A percentile compares a stretch with the other conserved stretches of the same genome.
These are phyloP conservation scores for Agrypnus murinus DNA, from an alignment of 2,888 invertebrate genomes.

Conservation along the genomic window DNA sequence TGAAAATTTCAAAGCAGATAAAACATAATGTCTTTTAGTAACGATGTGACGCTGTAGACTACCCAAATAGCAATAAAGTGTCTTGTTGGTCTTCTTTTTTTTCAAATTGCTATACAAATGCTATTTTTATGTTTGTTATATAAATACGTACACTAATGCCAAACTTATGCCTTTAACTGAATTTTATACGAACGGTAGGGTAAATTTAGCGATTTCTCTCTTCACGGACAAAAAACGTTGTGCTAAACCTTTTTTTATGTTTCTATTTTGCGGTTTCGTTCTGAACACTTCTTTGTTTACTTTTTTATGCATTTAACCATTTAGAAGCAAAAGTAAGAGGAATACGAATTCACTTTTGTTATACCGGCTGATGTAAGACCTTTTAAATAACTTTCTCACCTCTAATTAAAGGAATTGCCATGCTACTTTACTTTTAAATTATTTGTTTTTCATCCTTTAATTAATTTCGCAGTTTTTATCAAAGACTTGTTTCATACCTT, in stretches of 20 bases:
- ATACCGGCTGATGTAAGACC: neutral
- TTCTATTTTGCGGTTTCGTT: constrained; percentile 4
- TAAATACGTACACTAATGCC: neutral
- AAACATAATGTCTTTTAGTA: constrained; percentile 23
- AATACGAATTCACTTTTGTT: neutral
- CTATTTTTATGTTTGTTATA: constrained; percentile 6
- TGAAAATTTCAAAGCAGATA: constrained; percentile 33
- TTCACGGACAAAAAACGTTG: neutral
- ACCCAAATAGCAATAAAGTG: constrained; percentile 13
- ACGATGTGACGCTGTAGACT: constrained; percentile 10
- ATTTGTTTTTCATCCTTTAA: no score
- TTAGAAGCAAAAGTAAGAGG: constrained; percentile 10
- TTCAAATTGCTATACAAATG: constrained; percentile 13
- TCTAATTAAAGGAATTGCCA: neutral
- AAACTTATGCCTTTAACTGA: constrained; percentile 2
- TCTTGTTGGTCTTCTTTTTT: constrained; percentile 3
- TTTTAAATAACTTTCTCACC: neutral
- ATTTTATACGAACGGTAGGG: constrained; percentile 5
- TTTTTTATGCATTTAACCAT: constrained; percentile 8
- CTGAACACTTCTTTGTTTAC: constrained; percentile 20
- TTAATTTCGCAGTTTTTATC: no score
- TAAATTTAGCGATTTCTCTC: constrained; percentile 4
- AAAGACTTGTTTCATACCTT: no score
- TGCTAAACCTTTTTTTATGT: constrained; percentile 13
- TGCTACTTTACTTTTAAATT: no score